These are phyloP conservation scores for Flabesymbios commensalis DNA, from an alignment of 2,888 invertebrate species.

Conservation along the genomic window DNA sequence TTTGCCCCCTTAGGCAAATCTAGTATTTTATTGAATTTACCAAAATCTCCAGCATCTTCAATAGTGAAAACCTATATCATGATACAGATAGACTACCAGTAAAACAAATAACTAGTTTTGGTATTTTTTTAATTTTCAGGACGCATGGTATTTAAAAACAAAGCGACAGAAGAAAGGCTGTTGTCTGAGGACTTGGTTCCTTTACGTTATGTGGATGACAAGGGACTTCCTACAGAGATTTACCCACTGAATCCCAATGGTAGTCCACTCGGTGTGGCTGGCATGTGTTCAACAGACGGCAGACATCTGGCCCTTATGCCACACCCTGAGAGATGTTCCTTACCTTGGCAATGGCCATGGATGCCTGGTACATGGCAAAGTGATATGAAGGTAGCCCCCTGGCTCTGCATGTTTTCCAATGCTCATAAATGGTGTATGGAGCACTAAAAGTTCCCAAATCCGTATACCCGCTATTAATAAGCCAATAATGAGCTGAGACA, in stretches of 20 bases:
- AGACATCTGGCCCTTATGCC: constrained; percentile 98
- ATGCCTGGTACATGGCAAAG: constrained; percentile 43
- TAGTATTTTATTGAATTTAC: too few species aligned
- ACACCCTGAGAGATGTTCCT: constrained; percentile 91
- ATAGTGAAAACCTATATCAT: too few species aligned
- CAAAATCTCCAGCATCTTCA: too few species aligned
- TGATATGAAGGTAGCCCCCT: constrained; percentile 73
- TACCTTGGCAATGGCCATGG: constrained; percentile 82
- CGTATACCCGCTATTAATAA: too few species aligned
- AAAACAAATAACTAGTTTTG: too few species aligned
- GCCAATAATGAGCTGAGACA: too few species aligned
- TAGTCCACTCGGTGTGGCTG: constrained; percentile 78
- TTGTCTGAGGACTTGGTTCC: constrained; percentile 71
- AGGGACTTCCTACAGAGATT: constrained; percentile 66
- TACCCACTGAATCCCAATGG: constrained; percentile 89
- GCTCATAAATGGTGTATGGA: constrained; percentile 66
- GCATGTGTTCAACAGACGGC: constrained; percentile 85
- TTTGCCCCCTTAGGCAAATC: too few species aligned
- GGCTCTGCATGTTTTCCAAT: constrained; percentile 90
- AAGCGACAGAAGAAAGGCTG: constrained; percentile 50
- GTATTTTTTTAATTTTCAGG: too few species aligned
- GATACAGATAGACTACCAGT: too few species aligned
- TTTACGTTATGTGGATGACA: constrained; percentile 83
- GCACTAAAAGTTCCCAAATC: too few species aligned
- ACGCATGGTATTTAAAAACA: constrained; percentile 64